Conservation (phyloP, 2,113 vertebrate genomes). For the Oryctolagus cuniculus region DNA sequence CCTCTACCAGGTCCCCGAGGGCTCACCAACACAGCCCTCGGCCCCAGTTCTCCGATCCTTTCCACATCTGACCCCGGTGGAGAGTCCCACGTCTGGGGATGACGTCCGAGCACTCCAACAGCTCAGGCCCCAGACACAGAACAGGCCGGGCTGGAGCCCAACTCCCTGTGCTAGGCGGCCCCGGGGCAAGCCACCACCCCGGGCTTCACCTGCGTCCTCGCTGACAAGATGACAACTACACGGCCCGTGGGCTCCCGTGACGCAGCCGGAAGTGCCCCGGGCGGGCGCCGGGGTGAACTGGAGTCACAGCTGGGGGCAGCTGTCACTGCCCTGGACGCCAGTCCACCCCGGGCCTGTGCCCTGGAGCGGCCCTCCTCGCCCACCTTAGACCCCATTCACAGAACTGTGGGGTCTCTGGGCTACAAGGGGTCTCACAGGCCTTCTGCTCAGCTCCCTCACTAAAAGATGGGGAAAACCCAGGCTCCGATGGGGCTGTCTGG, state of each 20-base stretch:
- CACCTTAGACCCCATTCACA: background rate
- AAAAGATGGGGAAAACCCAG: slow-evolving; percentile 7
- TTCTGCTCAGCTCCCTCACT: background rate
- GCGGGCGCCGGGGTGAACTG: background rate
- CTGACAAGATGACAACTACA: background rate
- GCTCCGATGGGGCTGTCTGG: background rate
- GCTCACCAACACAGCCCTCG: background rate
- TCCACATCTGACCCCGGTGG: background rate
- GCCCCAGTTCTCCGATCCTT: background rate
- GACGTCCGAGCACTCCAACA: background rate
- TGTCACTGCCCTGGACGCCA: background rate
- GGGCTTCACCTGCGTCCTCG: background rate
- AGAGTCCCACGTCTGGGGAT: too few relatives aligned
- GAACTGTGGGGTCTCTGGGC: background rate
- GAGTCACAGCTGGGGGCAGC: background rate
- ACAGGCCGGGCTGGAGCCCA: background rate
- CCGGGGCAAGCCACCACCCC: background rate
- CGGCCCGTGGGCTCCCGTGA: background rate
- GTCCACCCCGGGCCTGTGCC: background rate
- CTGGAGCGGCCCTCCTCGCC: background rate
- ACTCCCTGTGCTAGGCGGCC: background rate
- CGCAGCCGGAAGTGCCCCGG: background rate
- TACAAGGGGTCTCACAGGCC: background rate
- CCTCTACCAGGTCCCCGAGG: background rate
- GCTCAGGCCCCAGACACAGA: background rate